Percentiles rank a stretch among this genome's conserved stretches.
Conservation (phyloP, 1,140 invertebrate genomes). For the Drosophila ambigua region DNA sequence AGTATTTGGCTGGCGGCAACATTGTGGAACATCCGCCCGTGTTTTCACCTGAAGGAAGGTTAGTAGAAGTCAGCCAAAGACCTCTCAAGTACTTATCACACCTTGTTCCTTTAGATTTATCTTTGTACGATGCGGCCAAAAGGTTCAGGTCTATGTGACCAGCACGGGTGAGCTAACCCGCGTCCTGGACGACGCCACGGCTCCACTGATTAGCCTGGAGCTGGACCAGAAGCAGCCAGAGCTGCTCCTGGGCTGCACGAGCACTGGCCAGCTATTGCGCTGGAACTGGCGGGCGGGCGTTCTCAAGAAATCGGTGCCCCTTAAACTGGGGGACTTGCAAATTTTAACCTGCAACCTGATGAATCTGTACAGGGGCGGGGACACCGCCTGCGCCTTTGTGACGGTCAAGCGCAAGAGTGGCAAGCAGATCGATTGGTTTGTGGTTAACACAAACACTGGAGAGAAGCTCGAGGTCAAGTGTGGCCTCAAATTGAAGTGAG, state of each 20-base stretch:
- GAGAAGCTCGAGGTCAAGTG: constrained; percentile 30
- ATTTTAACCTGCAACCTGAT: constrained; percentile 65
- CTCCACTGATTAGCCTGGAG: constrained; percentile 85
- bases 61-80: constrained; percentile 70
- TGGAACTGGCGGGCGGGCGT: constrained; percentile 86
- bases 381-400: constrained; percentile 65
- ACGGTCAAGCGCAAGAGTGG: constrained; percentile 40
- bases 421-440: constrained; percentile 33
- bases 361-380: constrained; percentile 60
- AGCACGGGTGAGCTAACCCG: constrained; percentile 85
- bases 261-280: constrained; percentile 84
- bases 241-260: constrained; percentile 85
- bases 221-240: constrained; percentile 83
- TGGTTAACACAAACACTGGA: constrained; percentile 61
- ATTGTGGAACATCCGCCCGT: constrained; percentile 86
- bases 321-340: constrained; percentile 8
- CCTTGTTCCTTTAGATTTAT: constrained; percentile 84
- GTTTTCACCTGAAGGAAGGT: constrained; percentile 88
- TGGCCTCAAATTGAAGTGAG: constrained; percentile 55
- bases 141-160: constrained; percentile 87
- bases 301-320: constrained; percentile 72
- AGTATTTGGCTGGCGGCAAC: constrained; percentile 86
- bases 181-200: constrained; percentile 85
- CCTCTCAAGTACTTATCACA: constrained; percentile 4
- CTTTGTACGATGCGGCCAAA: constrained; percentile 85